Conservation (phyloP, 30 jellyfish, hydroid and myxozoan species). For the Aurelia sp. region DNA sequence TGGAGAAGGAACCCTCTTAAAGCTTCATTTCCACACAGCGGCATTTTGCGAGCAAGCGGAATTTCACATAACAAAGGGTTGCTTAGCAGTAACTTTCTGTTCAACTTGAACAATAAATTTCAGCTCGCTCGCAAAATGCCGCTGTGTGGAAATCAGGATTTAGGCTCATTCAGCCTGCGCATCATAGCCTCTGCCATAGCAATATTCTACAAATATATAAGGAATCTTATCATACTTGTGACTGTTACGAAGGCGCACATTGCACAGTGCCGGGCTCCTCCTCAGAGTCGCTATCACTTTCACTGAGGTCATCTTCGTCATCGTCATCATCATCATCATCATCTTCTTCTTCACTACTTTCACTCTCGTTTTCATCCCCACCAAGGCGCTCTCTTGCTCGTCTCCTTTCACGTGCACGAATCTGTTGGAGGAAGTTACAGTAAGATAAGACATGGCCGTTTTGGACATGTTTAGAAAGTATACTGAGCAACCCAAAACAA, state of each 20-base stretch:
- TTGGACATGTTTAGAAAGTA: too few relatives aligned
- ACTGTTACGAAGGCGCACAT: conserved; percentile 67
- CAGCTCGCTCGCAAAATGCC: too few relatives aligned
- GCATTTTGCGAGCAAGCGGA: too few relatives aligned
- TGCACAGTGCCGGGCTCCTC: conserved; percentile 82
- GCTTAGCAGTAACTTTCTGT: too few relatives aligned
- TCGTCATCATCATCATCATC: conserved; percentile 73
- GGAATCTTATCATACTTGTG: not conserved
- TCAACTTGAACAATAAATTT: too few relatives aligned
- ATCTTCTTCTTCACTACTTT: conserved; percentile 57
- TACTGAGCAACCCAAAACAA: too few relatives aligned
- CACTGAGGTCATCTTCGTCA: conserved; percentile 56
- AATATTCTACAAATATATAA: not conserved
- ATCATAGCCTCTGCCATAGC: not conserved
- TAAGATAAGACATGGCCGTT: not conserved
- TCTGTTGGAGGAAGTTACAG: conserved; percentile 2
- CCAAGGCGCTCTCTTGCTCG: conserved; percentile 63
- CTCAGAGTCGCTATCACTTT: conserved; percentile 76
- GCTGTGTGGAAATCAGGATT: too few relatives aligned
- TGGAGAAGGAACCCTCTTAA: too few relatives aligned
- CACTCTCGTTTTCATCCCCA: conserved; percentile 52
- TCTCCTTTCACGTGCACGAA: conserved; percentile 63
- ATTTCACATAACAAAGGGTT: too few relatives aligned
- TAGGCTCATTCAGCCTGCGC: too few relatives aligned
- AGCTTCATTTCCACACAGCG: too few relatives aligned